Percentiles rank a stretch among this genome's conserved stretches.
These are phyloP conservation scores for Apoderus coryli DNA, from an alignment of 2,888 invertebrate species.

Conservation along the genomic window DNA sequence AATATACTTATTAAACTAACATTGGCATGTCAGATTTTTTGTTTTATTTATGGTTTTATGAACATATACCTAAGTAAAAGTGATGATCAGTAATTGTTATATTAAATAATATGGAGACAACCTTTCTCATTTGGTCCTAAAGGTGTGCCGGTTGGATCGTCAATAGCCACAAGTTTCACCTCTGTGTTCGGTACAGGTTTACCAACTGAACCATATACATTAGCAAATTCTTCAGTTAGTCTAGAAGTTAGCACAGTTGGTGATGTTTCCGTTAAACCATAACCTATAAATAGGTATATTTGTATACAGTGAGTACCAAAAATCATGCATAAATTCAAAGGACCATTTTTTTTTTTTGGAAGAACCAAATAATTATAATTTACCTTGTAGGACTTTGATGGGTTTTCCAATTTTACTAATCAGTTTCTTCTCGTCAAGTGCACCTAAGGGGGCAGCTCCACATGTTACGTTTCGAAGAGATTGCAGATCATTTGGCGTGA, in stretches of 20 bases:
- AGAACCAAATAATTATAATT: too few relatives aligned
- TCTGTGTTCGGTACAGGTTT: constrained; percentile 45
- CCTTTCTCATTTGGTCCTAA: constrained; percentile 21
- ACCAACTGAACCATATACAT: constrained; percentile 36
- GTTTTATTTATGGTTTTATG: too few relatives aligned
- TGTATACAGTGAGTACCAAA: too few relatives aligned
- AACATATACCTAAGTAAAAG: too few relatives aligned
- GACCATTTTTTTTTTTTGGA: too few relatives aligned
- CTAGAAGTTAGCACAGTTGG: constrained; percentile 33
- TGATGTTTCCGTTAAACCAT: constrained; percentile 61
- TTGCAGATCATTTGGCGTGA: constrained; percentile 39
- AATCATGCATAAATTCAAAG: too few relatives aligned
- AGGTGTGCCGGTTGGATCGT: constrained; percentile 22
- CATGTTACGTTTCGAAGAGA: constrained; percentile 38
- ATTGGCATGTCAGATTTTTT: too few relatives aligned
- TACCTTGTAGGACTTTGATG: constrained; percentile 20
- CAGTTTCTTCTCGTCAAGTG: constrained; percentile 39
- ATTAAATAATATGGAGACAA: background rate
- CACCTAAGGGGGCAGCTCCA: constrained; percentile 55
- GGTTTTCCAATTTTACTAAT: constrained; percentile 29
- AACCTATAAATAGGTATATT: constrained; percentile 34
- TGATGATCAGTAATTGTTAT: too few relatives aligned
- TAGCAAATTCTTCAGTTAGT: constrained; percentile 6
- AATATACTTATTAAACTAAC: too few relatives aligned
- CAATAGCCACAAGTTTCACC: constrained; percentile 44